Base-by-base conservation (phyloP, 2,113 vertebrate species). In the Etheostoma cragini region DNA sequence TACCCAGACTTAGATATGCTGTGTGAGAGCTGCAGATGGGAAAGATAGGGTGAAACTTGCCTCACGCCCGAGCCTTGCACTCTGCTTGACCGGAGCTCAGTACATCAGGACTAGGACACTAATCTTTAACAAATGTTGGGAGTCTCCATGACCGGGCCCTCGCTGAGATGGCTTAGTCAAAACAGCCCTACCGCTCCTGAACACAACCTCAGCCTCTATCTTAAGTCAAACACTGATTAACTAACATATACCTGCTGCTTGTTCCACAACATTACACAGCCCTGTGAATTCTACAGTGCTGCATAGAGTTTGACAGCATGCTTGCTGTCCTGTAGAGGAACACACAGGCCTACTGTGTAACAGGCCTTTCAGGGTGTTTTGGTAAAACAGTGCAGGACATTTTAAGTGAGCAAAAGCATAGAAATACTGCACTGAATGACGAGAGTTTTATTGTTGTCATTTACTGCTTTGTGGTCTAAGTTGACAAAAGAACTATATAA, bases 51-150 rank as follows among this genome's bases (percentile, higher is more conserved):
- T 30, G n/a, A 80, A 86, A 77, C 79, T 71, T 35, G 70, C 79
- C 76, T 70, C 21, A n/a, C 14, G 86, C 87, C 82, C 84, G 75
- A 76, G 88, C 71, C 62, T 54, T 93, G 92, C 93, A 94, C 94
- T 94, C 87, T 91, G 58, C 71, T 85, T 95, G 94, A 95, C 94
- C 95, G 52, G 83, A 70, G 81, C 73, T 82, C 86, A 74, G 86
- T 80, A 73, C 90, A 93, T 89, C 86, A 87, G 89, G 91, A 90
- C 92, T 75, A 54, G 87, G 89, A 84, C 15, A 56, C 90, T 95
- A 95, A 95, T 96, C 93, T 93, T 88, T 93, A 92, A 90, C 95
- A 95, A 95, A 95, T 95, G 94, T 90, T 85, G 82, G 77, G 81
- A 93, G 94, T 92, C 94, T 94, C 94, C 93, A 87, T 84, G 84